A percentile compares a stretch with the other conserved stretches of the same genome.
Conservation (phyloP, 2,113 vertebrate species). For the Pipa parva region DNA sequence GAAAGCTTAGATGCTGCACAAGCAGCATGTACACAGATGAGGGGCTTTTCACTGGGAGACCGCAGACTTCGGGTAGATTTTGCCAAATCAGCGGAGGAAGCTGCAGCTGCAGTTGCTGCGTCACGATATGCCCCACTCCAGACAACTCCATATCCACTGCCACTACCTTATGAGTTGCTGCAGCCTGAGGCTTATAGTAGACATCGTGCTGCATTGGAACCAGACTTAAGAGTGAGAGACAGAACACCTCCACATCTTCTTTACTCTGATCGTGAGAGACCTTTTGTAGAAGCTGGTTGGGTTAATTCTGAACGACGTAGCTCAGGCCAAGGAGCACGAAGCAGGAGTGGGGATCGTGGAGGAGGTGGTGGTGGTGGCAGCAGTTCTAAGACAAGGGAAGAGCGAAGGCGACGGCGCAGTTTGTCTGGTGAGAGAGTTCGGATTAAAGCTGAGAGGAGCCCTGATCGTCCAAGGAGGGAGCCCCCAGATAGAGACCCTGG, state of each 20-base stretch:
- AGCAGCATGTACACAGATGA: constrained; percentile 92
- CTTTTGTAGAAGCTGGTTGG: constrained; percentile 79
- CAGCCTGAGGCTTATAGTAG: constrained; percentile 73
- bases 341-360: constrained; percentile 87
- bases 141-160: constrained; percentile 74
- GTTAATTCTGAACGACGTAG: constrained; percentile 77
- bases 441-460: constrained; percentile 71
- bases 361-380: constrained; percentile 67
- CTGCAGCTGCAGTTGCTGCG: constrained; percentile 50
- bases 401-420: constrained; percentile 78
- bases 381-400: constrained; percentile 68
- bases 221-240: constrained; percentile 81
- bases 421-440: constrained; percentile 70
- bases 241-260: constrained; percentile 79
- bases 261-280: constrained; percentile 74
- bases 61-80: constrained; percentile 90
- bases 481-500: constrained; percentile 19
- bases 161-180: constrained; percentile 79
- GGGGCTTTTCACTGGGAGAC: constrained; percentile 87
- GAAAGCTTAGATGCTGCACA: constrained; percentile 93
- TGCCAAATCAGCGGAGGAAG: constrained; percentile 81
- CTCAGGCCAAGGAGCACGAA: constrained; percentile 76
- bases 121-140: constrained; percentile 66
- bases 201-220: constrained; percentile 83
- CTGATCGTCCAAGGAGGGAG: constrained; percentile 73